phyloP scores from a whole-genome alignment of 2,888 invertebrate genomes.

The Dolichopus griseipennis region DNA sequence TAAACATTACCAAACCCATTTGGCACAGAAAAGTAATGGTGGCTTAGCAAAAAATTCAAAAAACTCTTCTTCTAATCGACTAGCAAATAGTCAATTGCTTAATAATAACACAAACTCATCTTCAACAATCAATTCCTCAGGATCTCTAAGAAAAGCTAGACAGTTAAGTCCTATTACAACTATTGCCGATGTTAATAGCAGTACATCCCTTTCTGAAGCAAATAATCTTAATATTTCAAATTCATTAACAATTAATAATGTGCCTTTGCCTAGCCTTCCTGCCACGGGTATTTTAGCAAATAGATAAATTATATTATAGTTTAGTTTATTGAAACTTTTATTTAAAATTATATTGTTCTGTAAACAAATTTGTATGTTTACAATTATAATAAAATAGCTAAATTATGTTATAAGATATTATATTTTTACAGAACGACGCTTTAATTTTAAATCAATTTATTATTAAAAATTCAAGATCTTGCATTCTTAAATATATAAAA shows the following conservation, averaged over 20 bases:
- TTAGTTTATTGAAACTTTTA: no score
- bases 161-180: conserved; percentile 13
- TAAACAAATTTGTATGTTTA: no score
- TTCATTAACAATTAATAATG: not conserved
- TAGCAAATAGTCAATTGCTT: conserved; percentile 14
- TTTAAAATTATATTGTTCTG: no score
- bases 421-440: no score
- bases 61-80: conserved; percentile 33
- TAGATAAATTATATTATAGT: not conserved
- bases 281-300: not conserved
- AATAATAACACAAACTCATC: not conserved
- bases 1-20: conserved; percentile 88
- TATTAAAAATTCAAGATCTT: no score
- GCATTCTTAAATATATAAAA: no score
- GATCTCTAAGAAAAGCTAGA: not conserved
- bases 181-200: not conserved
- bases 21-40: conserved; percentile 71
- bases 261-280: not conserved
- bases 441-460: no score
- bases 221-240: not conserved
- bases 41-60: conserved; percentile 46
- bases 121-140: not conserved
- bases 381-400: no score
- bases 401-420: no score
- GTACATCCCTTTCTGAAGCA: not conserved